These are phyloP conservation scores for Diaprepes abbreviatus DNA, from an alignment of 2,888 invertebrate species.

Conservation along the genomic window DNA sequence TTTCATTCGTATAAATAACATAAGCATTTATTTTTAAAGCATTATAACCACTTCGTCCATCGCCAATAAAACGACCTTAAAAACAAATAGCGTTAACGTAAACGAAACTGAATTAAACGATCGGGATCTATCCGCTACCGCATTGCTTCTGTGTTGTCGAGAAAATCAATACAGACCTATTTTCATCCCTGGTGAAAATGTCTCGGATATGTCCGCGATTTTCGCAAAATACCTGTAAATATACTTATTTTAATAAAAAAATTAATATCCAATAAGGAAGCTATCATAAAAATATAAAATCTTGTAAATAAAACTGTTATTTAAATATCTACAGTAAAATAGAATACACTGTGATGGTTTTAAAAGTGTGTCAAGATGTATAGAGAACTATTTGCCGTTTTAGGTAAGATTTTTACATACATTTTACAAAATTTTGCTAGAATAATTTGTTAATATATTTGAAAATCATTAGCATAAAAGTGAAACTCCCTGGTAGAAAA, in stretches of 20 bases:
- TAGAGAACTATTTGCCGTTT: constrained; percentile 40
- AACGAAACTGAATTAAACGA: not conserved
- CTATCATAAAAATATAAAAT: not conserved
- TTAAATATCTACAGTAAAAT: not conserved
- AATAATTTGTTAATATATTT: not conserved
- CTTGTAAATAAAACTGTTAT: constrained; percentile 9
- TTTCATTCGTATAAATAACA: too few species aligned
- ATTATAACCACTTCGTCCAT: too few species aligned
- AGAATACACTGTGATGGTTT: constrained; percentile 29
- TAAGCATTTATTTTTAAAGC: too few species aligned
- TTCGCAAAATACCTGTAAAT: constrained; percentile 19
- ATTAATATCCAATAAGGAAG: not conserved
- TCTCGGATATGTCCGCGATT: constrained; percentile 20
- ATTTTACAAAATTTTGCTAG: not conserved
- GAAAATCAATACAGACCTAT: constrained; percentile 42
- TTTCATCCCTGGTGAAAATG: constrained; percentile 32
- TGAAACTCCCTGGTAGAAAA: not conserved
- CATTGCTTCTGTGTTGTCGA: constrained; percentile 37
- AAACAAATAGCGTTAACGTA: not conserved
- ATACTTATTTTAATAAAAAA: not conserved
- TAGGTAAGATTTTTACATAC: constrained; percentile 36
- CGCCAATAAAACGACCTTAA: not conserved
- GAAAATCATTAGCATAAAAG: not conserved
- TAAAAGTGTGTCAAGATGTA: constrained; percentile 37
- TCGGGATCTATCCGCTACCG: constrained; percentile 22